Base-by-base conservation (phyloP, 2,888 invertebrate species). In the Lycocerus yunnanus region DNA sequence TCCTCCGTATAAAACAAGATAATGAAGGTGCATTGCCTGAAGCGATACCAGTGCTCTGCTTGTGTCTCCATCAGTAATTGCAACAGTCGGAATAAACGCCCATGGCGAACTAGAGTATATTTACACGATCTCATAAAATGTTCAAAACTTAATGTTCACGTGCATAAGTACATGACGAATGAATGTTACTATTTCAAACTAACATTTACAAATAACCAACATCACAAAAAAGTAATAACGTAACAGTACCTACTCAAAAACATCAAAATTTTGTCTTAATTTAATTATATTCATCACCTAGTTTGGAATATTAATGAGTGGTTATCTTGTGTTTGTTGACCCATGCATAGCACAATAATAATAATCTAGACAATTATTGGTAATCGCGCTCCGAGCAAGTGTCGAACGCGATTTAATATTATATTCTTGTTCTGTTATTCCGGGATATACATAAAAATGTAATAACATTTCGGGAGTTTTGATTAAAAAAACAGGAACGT, bases 11-110 rank as follows among this genome's bases (percentile, higher is more conserved):
- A 72, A 68, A 73, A 75, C 66, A 71, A 66, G 71, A 71, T 67
- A 21, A 70, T 66, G 73, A 71, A 76, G 76, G 71, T 75, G 71
- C 68, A 69, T 15, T 11, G 68, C 77, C 66, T 59, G 71, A n/a
- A 73, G 79, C 74, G 60, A 72, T 71, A 66, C 67, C 72, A 76
- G 78, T 78, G 78, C 78, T 78, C 80, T 77, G 77, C 73, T 81
- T 81, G 80, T 81, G 81, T 81, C 81, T 80, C 78, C 79, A 69
- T 69, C 66, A 66, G 80, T 81, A 81, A 81, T 81, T 81, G 79
- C 80, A 78, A 79, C 77, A 77, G 78, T 80, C 75, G 78, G 77
- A 80, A 79, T 76, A 75, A 77, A 67, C 68, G 78, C 80, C 81
- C 69, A 69, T 72, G 77, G 80, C 77, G 43, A 76, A 68, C 72